Conservation (phyloP, 1,140 invertebrate species). For the Augochlora pura region DNA sequence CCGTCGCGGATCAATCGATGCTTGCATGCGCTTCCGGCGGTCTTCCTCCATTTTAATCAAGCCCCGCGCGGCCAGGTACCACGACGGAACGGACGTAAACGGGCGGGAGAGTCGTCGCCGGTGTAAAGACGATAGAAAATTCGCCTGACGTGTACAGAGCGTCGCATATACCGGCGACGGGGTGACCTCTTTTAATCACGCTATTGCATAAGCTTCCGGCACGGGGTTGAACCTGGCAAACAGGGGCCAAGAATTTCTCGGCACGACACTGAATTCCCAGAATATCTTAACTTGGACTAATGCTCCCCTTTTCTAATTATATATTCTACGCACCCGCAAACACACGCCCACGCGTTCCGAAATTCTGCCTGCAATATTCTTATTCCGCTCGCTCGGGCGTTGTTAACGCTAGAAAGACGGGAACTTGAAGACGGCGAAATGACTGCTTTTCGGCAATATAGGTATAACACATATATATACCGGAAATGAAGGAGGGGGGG, state of each 20-base stretch:
- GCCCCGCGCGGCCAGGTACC: too few species aligned
- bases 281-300: conserved; percentile 59
- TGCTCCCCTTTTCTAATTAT: conserved; percentile 52
- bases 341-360: not conserved
- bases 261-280: conserved; percentile 55
- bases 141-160: not conserved
- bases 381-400: not conserved
- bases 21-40: too few species aligned
- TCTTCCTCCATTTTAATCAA: too few species aligned
- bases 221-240: conserved; percentile 38
- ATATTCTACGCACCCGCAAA: conserved; percentile 25
- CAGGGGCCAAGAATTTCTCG: conserved; percentile 50
- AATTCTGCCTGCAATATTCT: not conserved
- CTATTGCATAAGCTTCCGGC: conserved; percentile 38
- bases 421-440: too few species aligned
- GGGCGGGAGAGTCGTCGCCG: not conserved
- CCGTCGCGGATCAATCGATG: not conserved
- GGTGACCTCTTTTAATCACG: conserved; percentile 38
- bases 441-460: too few species aligned
- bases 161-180: conserved; percentile 15
- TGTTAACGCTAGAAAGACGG: too few species aligned
- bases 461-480: too few species aligned
- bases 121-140: conserved; percentile 30
- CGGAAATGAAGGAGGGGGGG: too few species aligned
- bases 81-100: not conserved